Conservation (phyloP, 1,140 invertebrate species). For the Papilio polyxenes region DNA sequence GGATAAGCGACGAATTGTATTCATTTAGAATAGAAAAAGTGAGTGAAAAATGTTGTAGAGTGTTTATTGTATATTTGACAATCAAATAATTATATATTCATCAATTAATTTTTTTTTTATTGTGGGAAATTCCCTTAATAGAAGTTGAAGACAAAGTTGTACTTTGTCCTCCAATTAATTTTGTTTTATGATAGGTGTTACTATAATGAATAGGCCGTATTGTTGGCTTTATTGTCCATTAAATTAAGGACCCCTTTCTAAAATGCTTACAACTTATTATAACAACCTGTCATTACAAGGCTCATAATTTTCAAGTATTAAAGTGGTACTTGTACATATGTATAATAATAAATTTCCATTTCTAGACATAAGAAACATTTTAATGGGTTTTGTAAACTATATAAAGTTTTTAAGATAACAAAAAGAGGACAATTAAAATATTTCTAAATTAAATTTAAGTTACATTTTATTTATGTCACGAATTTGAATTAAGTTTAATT, state of each 20-base stretch:
- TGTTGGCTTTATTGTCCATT: constrained; percentile 25
- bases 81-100: neutral
- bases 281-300: neutral
- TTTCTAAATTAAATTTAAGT: too few species aligned
- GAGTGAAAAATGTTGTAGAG: neutral
- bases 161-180: constrained; percentile 17
- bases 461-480: too few species aligned
- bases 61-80: neutral
- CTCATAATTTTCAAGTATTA: constrained; percentile 9
- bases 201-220: constrained; percentile 2
- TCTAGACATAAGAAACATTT: neutral
- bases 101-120: neutral
- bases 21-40: neutral
- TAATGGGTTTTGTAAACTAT: neutral
- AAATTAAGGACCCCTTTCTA: constrained; percentile 21
- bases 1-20: too few species aligned
- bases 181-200: constrained; percentile 21
- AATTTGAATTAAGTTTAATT: too few species aligned
- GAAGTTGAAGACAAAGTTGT: neutral
- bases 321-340: neutral
- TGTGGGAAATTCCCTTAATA: constrained; percentile 8
- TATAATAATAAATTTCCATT: neutral
- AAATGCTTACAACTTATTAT: constrained; percentile 23
- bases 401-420: neutral
- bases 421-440: neutral